Evolutionary conservation across 2,888 invertebrate species (phyloP).

Genomic region (Blera fallax): DNA sequence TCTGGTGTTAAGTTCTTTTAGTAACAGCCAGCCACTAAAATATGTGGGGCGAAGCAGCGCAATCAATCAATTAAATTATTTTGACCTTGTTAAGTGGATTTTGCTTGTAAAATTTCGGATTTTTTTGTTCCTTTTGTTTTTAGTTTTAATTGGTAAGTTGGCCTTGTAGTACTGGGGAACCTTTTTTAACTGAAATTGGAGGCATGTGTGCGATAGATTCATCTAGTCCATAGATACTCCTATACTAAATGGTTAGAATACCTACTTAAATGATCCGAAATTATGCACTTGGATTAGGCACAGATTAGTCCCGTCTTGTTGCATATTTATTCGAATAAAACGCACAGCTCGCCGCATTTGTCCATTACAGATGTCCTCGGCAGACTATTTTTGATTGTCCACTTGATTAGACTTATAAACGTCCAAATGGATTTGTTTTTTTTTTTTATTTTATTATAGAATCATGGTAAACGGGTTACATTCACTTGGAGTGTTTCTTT

Average conservation of each 20-base stretch:
- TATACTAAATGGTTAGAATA: background rate
- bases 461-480: slow-evolving; percentile 15
- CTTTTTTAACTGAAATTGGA: background rate
- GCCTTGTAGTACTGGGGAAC: slow-evolving; percentile 8
- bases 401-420: background rate
- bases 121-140: background rate
- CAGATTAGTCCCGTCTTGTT: background rate
- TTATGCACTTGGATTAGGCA: slow-evolving; percentile 5
- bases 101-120: slow-evolving; percentile 19
- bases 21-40: background rate
- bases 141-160: background rate
- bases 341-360: background rate
- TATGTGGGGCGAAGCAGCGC: background rate
- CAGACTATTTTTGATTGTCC: background rate
- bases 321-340: background rate
- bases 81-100: slow-evolving; percentile 36
- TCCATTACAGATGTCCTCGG: slow-evolving; percentile 17
- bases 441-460: background rate
- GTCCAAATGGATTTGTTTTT: background rate
- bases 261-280: background rate
- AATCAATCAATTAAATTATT: slow-evolving; percentile 59
- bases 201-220: background rate
- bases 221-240: background rate
- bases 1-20: slow-evolving; percentile 55
- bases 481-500: slow-evolving; percentile 1